These are phyloP conservation scores for Schizaphis graminum DNA, from an alignment of 2,888 invertebrate genomes.

Conservation along the genomic window DNA sequence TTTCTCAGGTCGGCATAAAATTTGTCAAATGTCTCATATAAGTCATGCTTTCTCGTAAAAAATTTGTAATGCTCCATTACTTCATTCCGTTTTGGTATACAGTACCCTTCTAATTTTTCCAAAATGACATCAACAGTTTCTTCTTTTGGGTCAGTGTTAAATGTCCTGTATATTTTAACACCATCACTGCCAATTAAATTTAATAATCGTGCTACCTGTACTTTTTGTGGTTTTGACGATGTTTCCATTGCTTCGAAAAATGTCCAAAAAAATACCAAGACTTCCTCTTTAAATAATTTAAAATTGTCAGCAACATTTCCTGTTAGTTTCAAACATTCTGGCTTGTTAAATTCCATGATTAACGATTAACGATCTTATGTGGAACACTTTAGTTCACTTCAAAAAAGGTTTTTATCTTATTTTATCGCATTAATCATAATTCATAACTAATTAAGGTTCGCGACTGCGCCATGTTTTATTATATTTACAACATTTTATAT, in stretches of 20 bases:
- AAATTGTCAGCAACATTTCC: neutral
- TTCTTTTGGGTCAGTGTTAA: too few relatives aligned
- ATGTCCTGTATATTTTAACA: too few relatives aligned
- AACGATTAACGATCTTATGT: too few relatives aligned
- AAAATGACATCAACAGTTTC: too few relatives aligned
- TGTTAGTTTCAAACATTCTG: neutral
- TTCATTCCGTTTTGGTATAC: neutral
- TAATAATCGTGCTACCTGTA: too few relatives aligned
- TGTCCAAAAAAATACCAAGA: neutral
- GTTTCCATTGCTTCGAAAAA: neutral
- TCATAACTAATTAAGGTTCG: too few relatives aligned
- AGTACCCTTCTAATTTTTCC: neutral
- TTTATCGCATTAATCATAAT: neutral
- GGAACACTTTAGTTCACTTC: neutral
- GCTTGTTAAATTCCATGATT: neutral
- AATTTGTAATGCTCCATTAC: neutral
- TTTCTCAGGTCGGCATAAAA: constrained; percentile 4
- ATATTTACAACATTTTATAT: neutral
- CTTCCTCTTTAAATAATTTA: neutral
- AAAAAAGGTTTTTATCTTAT: neutral
- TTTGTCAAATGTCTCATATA: neutral
- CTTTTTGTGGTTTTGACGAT: too few relatives aligned
- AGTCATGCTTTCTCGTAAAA: neutral
- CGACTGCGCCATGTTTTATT: neutral
- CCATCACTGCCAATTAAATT: too few relatives aligned